Conservation (phyloP, 1,140 invertebrate genomes). For the Papilio polyxenes region DNA sequence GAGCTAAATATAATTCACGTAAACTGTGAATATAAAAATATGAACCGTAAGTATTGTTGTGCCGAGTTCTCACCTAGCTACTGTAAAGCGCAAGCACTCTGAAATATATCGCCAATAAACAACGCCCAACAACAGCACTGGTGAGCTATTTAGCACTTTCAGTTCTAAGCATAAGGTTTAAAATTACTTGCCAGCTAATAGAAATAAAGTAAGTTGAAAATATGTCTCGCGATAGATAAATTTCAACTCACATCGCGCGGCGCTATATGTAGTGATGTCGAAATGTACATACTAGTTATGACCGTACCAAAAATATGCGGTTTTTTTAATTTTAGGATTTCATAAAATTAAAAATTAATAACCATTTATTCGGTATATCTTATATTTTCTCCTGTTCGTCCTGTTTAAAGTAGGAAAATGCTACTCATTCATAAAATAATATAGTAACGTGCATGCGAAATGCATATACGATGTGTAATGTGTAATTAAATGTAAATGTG, state of each 20-base stretch:
- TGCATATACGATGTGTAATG: no score
- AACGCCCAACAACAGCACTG: constrained; percentile 31
- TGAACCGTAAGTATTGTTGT: constrained; percentile 52
- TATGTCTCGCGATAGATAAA: constrained; percentile 55
- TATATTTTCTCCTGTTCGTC: no score
- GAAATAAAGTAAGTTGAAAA: constrained; percentile 47
- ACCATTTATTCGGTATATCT: no score
- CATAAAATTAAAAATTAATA: no score
- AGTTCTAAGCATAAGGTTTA: constrained; percentile 21
- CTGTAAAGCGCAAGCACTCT: constrained; percentile 51
- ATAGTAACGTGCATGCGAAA: no score
- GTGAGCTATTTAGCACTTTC: constrained; percentile 39
- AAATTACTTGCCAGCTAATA: constrained; percentile 35
- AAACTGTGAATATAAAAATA: constrained; percentile 48
- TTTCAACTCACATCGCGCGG: constrained; percentile 44
- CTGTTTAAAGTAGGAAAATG: no score
- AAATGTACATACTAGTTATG: not conserved
- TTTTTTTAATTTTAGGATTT: not conserved
- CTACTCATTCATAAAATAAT: no score
- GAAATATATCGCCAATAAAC: constrained; percentile 61
- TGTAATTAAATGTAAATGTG: no score
- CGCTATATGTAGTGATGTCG: constrained; percentile 33
- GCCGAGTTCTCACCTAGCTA: constrained; percentile 40
- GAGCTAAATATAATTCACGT: constrained; percentile 14
- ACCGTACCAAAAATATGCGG: not conserved